Base-by-base conservation (phyloP, 2,888 invertebrate genomes). In the Melitaea athalia region DNA sequence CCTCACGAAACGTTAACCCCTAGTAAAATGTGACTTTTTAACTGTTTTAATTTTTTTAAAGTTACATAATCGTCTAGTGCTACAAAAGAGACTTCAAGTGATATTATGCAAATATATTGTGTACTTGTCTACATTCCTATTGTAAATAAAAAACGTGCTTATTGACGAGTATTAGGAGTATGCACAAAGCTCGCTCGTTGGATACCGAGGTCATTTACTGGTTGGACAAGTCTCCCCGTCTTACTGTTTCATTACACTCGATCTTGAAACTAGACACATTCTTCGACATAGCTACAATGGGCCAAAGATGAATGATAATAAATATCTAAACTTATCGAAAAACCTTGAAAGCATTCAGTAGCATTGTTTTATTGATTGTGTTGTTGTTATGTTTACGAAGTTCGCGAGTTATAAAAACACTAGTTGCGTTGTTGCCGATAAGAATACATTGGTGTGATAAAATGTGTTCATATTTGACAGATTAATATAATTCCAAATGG, bases 201-300 rank as follows among this genome's bases (percentile, higher is more conserved):
- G 83, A 84, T 85, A 85, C 82, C 88, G 88, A 89, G 91, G 91
- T 86, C 88, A 87, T 86, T 85, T 85, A 91, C 86, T 87, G 88
- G 88, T 90, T 87, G 82, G 85, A 87, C 88, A 82, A 82, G 88
- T 88, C 84, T 81, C 83, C 82, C 77, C 74, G 75, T 69, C 73
- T 83, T 81, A 79, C 81, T 77, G 77, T 76, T 78, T 73, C 75
- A 74, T 79, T 76, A 78, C 80, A 81, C 80, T 79, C 80, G 78
- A 79, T 77, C 75, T 72, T 74, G 76, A 73, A 77, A 76, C 75
- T 76, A 76, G 78, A 77, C 72, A 75, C 76, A 78, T 76, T 59
- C 59, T 72, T 59, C 15, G 57, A 70, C 31, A 38, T 50, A 33
- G 33, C 62, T 64, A 63, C 53, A 49, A 59, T 43, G 63, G 61